phyloP scores from a whole-genome alignment of 2,888 invertebrate genomes.

The Falcaria lacertinaria region DNA sequence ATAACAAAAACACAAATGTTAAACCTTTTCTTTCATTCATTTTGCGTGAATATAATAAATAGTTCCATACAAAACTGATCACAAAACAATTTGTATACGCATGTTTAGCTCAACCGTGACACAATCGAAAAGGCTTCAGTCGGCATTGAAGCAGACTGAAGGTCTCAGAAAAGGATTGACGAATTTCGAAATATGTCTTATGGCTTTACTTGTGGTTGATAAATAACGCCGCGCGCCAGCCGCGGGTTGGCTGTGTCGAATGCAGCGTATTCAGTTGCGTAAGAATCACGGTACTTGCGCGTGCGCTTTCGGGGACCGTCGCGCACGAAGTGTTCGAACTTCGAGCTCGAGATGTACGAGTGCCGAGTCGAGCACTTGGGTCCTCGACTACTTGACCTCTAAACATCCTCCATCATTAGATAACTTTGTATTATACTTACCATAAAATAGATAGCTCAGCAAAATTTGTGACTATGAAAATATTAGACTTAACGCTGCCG shows the following conservation, averaged over 20 bases:
- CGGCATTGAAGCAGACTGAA: slow-evolving; percentile 55
- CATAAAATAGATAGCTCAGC: not conserved
- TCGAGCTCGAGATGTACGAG: slow-evolving; percentile 1
- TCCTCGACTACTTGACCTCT: slow-evolving; percentile 33
- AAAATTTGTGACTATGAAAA: no score
- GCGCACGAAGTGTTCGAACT: slow-evolving; percentile 56
- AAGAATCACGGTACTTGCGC: slow-evolving; percentile 43
- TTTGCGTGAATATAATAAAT: slow-evolving; percentile 29
- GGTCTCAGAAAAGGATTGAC: slow-evolving; percentile 55
- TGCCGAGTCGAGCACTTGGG: not conserved
- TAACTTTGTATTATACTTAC: not conserved
- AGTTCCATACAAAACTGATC: slow-evolving; percentile 39
- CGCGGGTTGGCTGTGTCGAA: slow-evolving; percentile 20
- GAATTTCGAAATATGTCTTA: slow-evolving; percentile 51
- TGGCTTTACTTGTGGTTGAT: slow-evolving; percentile 35
- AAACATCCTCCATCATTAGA: slow-evolving; percentile 14
- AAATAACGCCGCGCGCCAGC: slow-evolving; percentile 37
- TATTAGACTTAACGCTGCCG: no score
- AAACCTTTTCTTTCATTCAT: slow-evolving; percentile 48
- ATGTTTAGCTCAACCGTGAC: slow-evolving; percentile 44
- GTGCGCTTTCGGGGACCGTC: slow-evolving; percentile 61
- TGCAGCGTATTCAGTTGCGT: slow-evolving; percentile 35
- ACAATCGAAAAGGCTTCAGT: slow-evolving; percentile 48
- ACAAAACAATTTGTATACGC: slow-evolving; percentile 47
- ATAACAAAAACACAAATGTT: slow-evolving; percentile 40